Conservation (phyloP, 2,888 invertebrate species). For the Urechis unicinctus region DNA sequence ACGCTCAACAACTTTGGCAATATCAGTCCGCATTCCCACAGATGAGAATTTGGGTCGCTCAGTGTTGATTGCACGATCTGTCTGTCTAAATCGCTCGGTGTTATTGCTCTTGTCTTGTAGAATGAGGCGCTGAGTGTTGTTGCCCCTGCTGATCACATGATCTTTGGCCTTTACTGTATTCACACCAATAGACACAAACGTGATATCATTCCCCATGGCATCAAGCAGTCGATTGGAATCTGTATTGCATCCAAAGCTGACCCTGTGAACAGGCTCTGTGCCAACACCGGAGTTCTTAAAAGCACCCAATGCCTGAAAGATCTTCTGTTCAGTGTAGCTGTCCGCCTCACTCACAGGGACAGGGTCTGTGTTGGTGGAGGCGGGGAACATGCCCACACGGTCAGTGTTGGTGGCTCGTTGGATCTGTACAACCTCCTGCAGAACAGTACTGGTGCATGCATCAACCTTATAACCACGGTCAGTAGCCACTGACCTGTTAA, state of each 20-base stretch:
- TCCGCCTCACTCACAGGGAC: not conserved
- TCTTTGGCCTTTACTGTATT: not conserved
- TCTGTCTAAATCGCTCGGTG: not conserved
- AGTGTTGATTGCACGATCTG: not conserved
- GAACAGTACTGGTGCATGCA: constrained; percentile 20
- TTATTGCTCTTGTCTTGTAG: not conserved
- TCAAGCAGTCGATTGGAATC: not conserved
- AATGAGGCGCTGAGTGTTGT: constrained; percentile 7
- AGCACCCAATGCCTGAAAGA: not conserved
- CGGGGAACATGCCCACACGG: constrained; percentile 21
- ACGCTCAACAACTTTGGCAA: too few relatives aligned
- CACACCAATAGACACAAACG: not conserved
- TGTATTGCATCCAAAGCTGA: constrained; percentile 3
- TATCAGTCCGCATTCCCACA: not conserved
- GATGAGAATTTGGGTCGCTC: not conserved
- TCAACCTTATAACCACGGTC: constrained; percentile 9
- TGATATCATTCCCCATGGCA: constrained; percentile 4
- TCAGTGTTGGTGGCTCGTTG: constrained; percentile 33
- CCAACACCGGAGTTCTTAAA: constrained; percentile 2
- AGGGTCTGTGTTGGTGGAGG: constrained; percentile 35
- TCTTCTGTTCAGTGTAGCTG: constrained; percentile 8
- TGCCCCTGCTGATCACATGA: not conserved
- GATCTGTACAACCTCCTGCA: not conserved
- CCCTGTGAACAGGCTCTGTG: not conserved
- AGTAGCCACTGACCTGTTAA: constrained; percentile 12